These are phyloP conservation scores for Philonicus albiceps DNA, from an alignment of 2,888 invertebrate genomes.

Conservation along the genomic window DNA sequence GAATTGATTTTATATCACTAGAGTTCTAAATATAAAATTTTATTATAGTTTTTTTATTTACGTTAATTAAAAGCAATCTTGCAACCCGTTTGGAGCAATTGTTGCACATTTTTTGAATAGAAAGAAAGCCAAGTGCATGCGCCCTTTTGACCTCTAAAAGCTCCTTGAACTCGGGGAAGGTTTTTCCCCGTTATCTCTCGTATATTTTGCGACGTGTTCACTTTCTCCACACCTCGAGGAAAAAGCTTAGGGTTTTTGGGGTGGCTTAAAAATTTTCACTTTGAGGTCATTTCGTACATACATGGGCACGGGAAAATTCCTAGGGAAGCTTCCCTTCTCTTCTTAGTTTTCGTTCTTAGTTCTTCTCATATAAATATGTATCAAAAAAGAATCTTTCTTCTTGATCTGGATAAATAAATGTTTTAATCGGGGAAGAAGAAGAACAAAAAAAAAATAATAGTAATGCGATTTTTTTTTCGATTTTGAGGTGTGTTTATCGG, in stretches of 20 bases:
- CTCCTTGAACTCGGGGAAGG: not conserved
- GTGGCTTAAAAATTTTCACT: constrained; percentile 44
- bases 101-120: not conserved
- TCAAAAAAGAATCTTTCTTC: not conserved
- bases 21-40: not conserved
- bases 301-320: constrained; percentile 19
- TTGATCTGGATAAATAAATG: not conserved
- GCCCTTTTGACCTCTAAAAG: constrained; percentile 36
- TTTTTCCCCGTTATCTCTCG: not conserved
- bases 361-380: not conserved
- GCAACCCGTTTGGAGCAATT: not conserved
- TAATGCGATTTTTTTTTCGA: not conserved
- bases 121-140: constrained; percentile 1
- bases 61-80: not conserved
- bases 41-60: not conserved
- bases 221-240: constrained; percentile 23
- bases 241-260: constrained; percentile 38
- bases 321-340: constrained; percentile 13
- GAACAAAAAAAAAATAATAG: not conserved
- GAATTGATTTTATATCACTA: too few species aligned
- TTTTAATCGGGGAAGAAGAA: not conserved
- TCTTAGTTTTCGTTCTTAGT: not conserved
- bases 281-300: constrained; percentile 46
- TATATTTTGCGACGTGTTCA: not conserved
- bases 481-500: not conserved